Evolutionary conservation across 2,888 invertebrate species (phyloP).

Genomic region (Glaucopsyche alexis): DNA sequence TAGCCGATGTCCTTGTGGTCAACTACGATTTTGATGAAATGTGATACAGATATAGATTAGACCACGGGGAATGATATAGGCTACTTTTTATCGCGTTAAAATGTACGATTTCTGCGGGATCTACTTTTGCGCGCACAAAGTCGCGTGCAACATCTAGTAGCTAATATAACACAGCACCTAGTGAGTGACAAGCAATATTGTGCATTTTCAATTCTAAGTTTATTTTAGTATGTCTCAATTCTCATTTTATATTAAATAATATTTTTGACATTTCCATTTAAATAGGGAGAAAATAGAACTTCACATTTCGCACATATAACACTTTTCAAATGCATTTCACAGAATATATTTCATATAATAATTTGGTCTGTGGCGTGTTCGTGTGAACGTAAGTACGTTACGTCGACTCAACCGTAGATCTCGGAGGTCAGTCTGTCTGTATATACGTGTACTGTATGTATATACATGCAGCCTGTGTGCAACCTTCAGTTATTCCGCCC

Average conservation of each 20-base stretch:
- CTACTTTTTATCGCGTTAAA: too few relatives aligned
- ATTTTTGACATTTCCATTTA: not conserved
- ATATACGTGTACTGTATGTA: not conserved
- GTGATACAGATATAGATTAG: too few relatives aligned
- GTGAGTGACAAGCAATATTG: too few relatives aligned
- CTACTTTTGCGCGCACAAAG: too few relatives aligned
- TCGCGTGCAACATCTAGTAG: too few relatives aligned
- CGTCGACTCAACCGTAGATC: slow-evolving; percentile 5
- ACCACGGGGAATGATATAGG: too few relatives aligned
- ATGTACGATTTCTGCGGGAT: too few relatives aligned
- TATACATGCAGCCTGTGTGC: not conserved
- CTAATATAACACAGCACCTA: too few relatives aligned
- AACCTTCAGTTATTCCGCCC: not conserved
- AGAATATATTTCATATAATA: not conserved
- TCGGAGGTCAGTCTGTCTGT: not conserved
- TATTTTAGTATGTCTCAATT: not conserved
- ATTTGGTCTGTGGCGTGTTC: slow-evolving; percentile 5
- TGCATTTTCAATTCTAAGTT: not conserved
- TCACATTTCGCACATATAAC: not conserved
- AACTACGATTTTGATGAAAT: too few relatives aligned
- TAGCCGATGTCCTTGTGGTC: too few relatives aligned
- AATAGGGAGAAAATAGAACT: not conserved
- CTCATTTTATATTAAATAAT: not conserved
- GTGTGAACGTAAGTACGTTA: not conserved
- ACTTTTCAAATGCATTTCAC: slow-evolving; percentile 10